Base-by-base conservation (phyloP, 2,113 vertebrate species). In the Limanda limanda region DNA sequence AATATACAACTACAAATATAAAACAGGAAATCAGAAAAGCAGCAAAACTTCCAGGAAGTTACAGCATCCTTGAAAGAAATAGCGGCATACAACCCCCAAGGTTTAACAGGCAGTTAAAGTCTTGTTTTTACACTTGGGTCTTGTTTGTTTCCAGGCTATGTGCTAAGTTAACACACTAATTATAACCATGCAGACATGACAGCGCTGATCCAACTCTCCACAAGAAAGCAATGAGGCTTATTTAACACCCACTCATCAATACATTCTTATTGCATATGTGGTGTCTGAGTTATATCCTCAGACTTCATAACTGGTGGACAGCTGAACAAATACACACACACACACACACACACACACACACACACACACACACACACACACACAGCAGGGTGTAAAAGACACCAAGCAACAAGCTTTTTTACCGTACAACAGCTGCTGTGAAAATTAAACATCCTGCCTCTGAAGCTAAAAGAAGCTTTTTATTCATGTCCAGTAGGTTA, bases 381-480 rank as follows among this genome's bases (percentile, higher is more conserved):
- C 14, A 65, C 78, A 64, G 55, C 18, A 24, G 55, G 73, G 18
- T n/a, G 47, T 23, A 47, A 63, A 61, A 74, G 4, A 67, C 65
- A 56, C 9, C 20, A 12, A 47, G 8, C 4, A 40, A 23, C 47
- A 42, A 24, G 9, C 10, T 1, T 52, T 47, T 66, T 61, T 35
- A 31, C 25, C 56, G 35, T 35, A 37, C 37, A 74, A 77, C 35
- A 64, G 51, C 17, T 10, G 40, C 24, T 14, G 35, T 65, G 61
- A 55, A 56, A 79, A 59, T 27, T n/a, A 74, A 76, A 76, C 69
- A 74, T 82, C 68, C 64, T 71, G 42, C 15, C 48, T 9, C 15
- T 40, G 24, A 69, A 37, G n/a, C 25, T n/a, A 42, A 48, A 68
- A 83, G 25, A 15, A 65, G 21, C 7, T 18, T 71, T 58, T 31